Evolutionary conservation across 2,888 invertebrate genomes (phyloP).

Genomic region (Oxystoma pomonae): DNA sequence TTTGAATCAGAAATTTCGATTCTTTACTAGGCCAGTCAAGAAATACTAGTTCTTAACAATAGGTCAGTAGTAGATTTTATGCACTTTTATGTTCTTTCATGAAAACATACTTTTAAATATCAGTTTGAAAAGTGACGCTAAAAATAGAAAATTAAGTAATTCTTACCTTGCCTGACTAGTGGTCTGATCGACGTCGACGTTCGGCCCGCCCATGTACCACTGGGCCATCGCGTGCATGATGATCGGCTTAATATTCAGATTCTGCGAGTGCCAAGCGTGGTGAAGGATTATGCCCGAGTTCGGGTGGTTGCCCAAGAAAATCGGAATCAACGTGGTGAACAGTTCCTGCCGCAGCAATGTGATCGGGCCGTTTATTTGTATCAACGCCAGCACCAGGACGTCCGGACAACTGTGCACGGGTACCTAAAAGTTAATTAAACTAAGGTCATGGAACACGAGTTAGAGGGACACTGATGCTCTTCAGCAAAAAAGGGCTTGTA

Average conservation of each 20-base stretch:
- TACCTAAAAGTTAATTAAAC: conserved; percentile 38
- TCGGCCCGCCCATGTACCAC: conserved; percentile 88
- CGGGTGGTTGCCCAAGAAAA: conserved; percentile 92
- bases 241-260: conserved; percentile 66
- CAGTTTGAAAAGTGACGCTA: too few relatives aligned
- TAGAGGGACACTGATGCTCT: too few relatives aligned
- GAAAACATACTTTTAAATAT: too few relatives aligned
- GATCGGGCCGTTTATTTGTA: conserved; percentile 81
- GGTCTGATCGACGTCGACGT: conserved; percentile 86
- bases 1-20: too few relatives aligned
- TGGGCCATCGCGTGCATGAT: conserved; percentile 98
- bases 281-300: conserved; percentile 96
- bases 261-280: conserved; percentile 90
- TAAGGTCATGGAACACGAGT: too few relatives aligned
- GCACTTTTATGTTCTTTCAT: too few relatives aligned
- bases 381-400: conserved; percentile 79
- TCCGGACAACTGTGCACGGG: conserved; percentile 94
- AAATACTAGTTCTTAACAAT: too few relatives aligned
- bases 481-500: too few relatives aligned
- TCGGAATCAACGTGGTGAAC: conserved; percentile 81
- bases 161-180: conserved; percentile 78
- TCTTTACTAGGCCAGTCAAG: too few relatives aligned
- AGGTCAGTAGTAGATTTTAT: too few relatives aligned
- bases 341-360: conserved; percentile 81
- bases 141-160: too few relatives aligned